Base-by-base conservation (phyloP, 1,140 invertebrate species). In the Dysdera silvatica region DNA sequence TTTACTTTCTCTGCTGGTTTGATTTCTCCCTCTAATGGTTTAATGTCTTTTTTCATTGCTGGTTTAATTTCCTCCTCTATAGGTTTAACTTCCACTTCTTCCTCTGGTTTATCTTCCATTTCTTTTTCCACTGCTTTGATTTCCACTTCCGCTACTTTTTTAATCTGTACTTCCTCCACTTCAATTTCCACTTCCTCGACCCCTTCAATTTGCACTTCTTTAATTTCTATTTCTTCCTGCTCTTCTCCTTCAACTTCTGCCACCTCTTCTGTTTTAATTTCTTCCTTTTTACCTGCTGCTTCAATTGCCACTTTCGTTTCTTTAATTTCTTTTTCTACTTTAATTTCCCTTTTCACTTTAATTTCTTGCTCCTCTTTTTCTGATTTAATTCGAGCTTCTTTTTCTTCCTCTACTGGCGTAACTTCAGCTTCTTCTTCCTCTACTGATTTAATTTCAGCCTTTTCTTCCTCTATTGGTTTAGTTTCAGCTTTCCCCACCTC, bases 301-400 rank as follows among this genome's bases (percentile, higher is more conserved):
- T 37, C 35, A 18, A 32, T 35, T 56, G 62, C 49, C 31, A 18
- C 49, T 41, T 47, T 12, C n/a, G 16, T 55, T 32, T 29, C 37
- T 47, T 57, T 49, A 56, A 20, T 52, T 54, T 47, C 24, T 0
- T 37, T 54, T 23, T 33, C 40, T 32, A 48, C 37, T n/a, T 56
- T 26, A 31, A 43, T n/a, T 48, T 56, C 61, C 37, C n/a, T 67
- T 64, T 20, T 40, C 55, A 31, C 16, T 37, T 32, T 45, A 16
- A 26, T 60, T 33, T 33, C 49, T 54, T 66, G 57, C 29, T 51
- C 37, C 12, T 16, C 51, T 60, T 62, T 41, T 12, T 65, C 51
- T n/a, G n/a, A 56, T 45, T 51, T 45, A 24, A 45, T 53, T 47
- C 63, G 66, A 40, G 40, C 54, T 18, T 58, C 32, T 51, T 68